phyloP scores from a whole-genome alignment of 2,113 vertebrate genomes.

The Cynopterus brachyotis region DNA sequence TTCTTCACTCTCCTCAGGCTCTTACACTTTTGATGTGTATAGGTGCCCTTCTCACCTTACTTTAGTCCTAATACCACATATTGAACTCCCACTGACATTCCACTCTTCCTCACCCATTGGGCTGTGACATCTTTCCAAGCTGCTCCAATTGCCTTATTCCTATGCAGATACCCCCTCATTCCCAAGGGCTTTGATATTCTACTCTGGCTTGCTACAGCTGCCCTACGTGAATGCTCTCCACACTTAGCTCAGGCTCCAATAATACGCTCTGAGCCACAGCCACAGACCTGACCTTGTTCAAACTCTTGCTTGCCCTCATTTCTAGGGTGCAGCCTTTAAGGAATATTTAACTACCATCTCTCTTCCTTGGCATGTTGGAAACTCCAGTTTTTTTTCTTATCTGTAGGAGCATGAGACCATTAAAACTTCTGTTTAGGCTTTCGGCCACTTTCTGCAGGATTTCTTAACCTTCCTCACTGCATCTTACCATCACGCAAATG shows the following conservation, averaged over 20 bases:
- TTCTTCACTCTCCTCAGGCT: too few species aligned
- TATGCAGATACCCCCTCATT: not conserved
- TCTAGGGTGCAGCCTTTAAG: not conserved
- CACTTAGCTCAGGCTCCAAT: rapidly evolving
- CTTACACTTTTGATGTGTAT: not conserved
- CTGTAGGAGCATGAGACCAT: not conserved
- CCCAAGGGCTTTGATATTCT: not conserved
- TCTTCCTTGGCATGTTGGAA: not conserved
- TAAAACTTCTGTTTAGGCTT: not conserved
- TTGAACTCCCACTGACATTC: not conserved
- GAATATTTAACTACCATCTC: not conserved
- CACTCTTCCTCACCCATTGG: not conserved
- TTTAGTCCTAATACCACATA: not conserved
- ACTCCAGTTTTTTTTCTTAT: not conserved
- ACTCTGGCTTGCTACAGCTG: not conserved
- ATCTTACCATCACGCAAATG: not conserved
- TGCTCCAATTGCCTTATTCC: not conserved
- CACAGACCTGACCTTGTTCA: not conserved
- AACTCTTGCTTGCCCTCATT: not conserved
- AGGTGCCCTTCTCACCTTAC: too few species aligned
- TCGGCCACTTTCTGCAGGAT: not conserved
- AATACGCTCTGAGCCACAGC: not conserved
- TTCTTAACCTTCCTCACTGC: not conserved
- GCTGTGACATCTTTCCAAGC: not conserved
- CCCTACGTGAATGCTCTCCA: not conserved